These are phyloP conservation scores for Holacanthus passer DNA, from an alignment of 2,113 vertebrate genomes.

Conservation along the genomic window DNA sequence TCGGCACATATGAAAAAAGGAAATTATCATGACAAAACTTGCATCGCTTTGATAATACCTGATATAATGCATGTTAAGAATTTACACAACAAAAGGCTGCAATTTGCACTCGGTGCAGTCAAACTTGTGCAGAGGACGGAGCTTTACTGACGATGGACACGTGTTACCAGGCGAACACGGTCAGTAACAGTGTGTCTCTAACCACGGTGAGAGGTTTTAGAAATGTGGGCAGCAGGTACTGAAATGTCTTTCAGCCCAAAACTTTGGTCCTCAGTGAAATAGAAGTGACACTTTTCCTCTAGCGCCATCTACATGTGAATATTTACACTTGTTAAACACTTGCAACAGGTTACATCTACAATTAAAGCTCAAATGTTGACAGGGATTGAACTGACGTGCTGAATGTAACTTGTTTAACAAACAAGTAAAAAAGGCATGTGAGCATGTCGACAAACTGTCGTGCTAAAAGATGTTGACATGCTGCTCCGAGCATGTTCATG, in stretches of 20 bases:
- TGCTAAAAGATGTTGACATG: background rate
- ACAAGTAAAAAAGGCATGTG: too few species aligned
- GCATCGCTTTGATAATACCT: slow-evolving; percentile 16
- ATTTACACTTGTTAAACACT: background rate
- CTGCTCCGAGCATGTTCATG: background rate
- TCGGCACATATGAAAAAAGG: background rate
- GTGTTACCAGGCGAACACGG: background rate
- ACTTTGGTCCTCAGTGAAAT: too few species aligned
- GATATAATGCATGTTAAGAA: slow-evolving; percentile 35
- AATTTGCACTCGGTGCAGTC: slow-evolving; percentile 9
- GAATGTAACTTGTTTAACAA: too few species aligned
- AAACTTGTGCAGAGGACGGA: background rate
- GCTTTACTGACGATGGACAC: background rate
- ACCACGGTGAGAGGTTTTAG: background rate
- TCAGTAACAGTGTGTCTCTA: background rate
- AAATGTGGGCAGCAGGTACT: background rate
- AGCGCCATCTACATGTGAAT: background rate
- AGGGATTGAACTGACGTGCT: too few species aligned
- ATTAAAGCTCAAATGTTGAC: too few species aligned
- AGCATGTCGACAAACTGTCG: background rate
- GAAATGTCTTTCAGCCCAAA: too few species aligned
- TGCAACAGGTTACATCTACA: too few species aligned
- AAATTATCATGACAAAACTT: slow-evolving; percentile 18
- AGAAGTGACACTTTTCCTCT: background rate
- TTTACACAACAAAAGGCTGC: slow-evolving; percentile 33